A percentile compares a stretch with the other conserved stretches of the same genome.
phyloP scores from a whole-genome alignment of 2,888 invertebrate genomes.

The Scaeva pyrastri region DNA sequence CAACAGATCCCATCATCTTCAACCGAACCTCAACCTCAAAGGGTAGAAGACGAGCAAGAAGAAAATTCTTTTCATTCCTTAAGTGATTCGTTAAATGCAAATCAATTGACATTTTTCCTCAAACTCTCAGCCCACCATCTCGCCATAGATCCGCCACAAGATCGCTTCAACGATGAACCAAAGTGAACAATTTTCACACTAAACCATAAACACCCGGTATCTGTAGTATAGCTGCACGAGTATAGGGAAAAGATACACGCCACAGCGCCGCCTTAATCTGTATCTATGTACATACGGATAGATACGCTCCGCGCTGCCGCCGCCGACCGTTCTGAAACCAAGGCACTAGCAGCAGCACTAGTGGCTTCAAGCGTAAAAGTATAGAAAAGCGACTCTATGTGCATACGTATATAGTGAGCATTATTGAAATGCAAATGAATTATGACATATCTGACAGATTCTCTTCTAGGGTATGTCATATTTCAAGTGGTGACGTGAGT shows the following conservation, averaged over 20 bases:
- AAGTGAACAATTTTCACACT: conserved; percentile 73
- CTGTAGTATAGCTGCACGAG: background rate
- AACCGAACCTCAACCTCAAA: conserved; percentile 13
- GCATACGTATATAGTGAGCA: conserved; percentile 15
- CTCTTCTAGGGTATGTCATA: conserved; percentile 74
- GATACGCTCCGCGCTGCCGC: background rate
- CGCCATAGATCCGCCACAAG: background rate
- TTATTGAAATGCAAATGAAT: conserved; percentile 72
- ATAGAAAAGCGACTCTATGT: too few species aligned
- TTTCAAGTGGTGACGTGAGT: conserved; percentile 74
- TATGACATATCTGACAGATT: conserved; percentile 75
- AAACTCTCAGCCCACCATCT: background rate
- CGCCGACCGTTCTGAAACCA: background rate
- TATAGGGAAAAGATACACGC: conserved; percentile 13
- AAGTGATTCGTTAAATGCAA: conserved; percentile 76
- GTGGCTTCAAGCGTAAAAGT: conserved; percentile 5
- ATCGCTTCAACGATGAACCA: conserved; percentile 29
- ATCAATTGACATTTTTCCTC: conserved; percentile 71
- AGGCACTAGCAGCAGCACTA: background rate
- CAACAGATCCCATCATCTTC: background rate
- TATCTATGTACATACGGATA: background rate
- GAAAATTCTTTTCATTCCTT: conserved; percentile 69
- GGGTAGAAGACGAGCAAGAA: conserved; percentile 30
- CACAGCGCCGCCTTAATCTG: background rate
- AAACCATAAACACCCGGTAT: conserved; percentile 42